Conservation (phyloP, 2,888 invertebrate species). For the Rhodophaea formosa region DNA sequence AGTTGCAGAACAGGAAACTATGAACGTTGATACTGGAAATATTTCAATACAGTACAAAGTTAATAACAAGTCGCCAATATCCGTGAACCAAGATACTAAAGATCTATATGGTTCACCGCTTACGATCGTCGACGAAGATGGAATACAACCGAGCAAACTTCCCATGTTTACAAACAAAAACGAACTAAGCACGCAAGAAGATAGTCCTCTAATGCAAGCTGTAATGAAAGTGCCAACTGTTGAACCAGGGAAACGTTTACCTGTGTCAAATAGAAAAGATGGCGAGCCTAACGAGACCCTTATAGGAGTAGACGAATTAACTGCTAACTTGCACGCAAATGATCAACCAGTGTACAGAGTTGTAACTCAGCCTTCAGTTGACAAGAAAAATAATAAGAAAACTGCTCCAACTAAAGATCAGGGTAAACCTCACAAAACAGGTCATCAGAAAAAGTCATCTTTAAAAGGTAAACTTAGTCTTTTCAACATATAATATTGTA, state of each 20-base stretch:
- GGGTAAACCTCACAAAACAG: constrained; percentile 59
- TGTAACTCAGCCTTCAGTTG: constrained; percentile 69
- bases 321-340: constrained; percentile 72
- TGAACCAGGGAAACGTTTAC: constrained; percentile 57
- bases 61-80: constrained; percentile 35
- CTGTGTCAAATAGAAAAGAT: constrained; percentile 64
- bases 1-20: constrained; percentile 61
- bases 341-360: constrained; percentile 75
- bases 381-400: constrained; percentile 70
- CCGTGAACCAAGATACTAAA: constrained; percentile 39
- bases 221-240: constrained; percentile 65
- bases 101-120: constrained; percentile 45
- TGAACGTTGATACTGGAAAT: constrained; percentile 31
- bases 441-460: constrained; percentile 73
- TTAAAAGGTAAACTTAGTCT: constrained; percentile 54
- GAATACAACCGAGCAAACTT: constrained; percentile 58
- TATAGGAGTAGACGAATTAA: constrained; percentile 65
- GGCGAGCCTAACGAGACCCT: constrained; percentile 62
- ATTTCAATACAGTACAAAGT: constrained; percentile 26
- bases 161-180: constrained; percentile 62
- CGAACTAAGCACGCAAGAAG: constrained; percentile 67
- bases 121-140: constrained; percentile 45
- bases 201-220: constrained; percentile 68
- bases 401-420: constrained; percentile 54
- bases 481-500: neutral